These are phyloP conservation scores for Tauraco erythrolophus DNA, from an alignment of 2,113 vertebrate genomes.

Conservation along the genomic window DNA sequence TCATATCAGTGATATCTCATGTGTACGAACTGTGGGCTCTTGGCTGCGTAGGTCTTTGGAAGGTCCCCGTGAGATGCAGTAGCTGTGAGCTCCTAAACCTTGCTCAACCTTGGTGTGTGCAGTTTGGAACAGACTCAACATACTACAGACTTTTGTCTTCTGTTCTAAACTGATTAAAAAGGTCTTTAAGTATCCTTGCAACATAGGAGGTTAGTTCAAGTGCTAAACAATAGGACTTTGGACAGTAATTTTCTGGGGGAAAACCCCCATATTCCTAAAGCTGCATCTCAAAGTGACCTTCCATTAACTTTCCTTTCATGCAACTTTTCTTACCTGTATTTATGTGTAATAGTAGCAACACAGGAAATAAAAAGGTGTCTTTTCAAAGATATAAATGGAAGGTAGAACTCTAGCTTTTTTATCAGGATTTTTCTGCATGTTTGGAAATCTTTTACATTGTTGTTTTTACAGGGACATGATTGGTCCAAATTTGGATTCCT, in stretches of 20 bases:
- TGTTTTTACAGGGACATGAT: neutral
- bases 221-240: neutral
- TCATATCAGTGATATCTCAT: neutral
- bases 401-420: neutral
- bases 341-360: neutral
- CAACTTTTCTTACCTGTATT: neutral
- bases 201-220: neutral
- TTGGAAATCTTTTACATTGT: neutral
- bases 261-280: neutral
- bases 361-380: neutral
- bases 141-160: neutral
- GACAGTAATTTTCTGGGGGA: neutral
- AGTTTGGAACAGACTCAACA: neutral
- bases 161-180: neutral
- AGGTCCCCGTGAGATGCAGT: neutral
- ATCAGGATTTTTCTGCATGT: neutral
- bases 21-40: neutral
- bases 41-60: neutral
- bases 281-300: neutral
- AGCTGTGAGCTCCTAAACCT: neutral
- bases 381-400: neutral
- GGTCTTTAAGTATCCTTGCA: neutral
- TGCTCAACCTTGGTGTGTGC: neutral
- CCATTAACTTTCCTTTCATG: neutral
- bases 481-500: neutral